phyloP scores from a whole-genome alignment of 92 coral and sea anemone species.

The Actinernus sp. region DNA sequence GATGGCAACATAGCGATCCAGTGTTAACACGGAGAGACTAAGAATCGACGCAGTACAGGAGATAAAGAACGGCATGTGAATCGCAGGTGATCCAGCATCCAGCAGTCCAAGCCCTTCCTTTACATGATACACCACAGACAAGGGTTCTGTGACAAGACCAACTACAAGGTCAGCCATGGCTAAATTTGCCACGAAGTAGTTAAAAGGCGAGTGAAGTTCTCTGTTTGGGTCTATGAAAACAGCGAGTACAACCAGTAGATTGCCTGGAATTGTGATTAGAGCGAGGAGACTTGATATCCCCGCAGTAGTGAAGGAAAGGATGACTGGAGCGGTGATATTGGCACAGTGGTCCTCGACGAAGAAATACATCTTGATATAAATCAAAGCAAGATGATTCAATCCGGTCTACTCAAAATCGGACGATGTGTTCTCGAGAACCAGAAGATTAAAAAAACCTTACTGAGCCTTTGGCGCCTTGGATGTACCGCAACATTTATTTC shows the following conservation, averaged over 20 bases:
- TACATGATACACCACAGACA: conserved; percentile 76
- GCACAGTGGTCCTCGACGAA: conserved; percentile 59
- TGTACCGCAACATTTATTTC: no score
- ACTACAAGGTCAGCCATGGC: conserved; percentile 84
- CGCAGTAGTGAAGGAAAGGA: conserved; percentile 79
- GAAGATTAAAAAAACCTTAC: no score
- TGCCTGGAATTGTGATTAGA: conserved; percentile 85
- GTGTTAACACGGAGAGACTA: conserved; percentile 84
- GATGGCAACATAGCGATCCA: conserved; percentile 92
- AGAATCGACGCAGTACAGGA: conserved; percentile 93
- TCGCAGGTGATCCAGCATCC: conserved; percentile 61
- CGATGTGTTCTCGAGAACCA: no score
- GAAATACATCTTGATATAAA: conserved; percentile 47
- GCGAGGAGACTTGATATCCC: conserved; percentile 70
- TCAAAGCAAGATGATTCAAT: no score
- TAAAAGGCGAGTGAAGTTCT: conserved; percentile 80
- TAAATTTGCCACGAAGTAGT: conserved; percentile 74
- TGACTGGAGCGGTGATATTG: conserved; percentile 62
- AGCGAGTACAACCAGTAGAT: conserved; percentile 83
- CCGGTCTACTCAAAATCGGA: no score
- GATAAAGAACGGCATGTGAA: conserved; percentile 96
- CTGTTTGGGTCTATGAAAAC: conserved; percentile 80
- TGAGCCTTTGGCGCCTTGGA: no score
- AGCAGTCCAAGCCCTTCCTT: conserved; percentile 77
- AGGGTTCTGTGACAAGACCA: conserved; percentile 96